These are phyloP conservation scores for Etheostoma perlongum DNA, from an alignment of 2,797 vertebrate genomes.

Conservation along the genomic window DNA sequence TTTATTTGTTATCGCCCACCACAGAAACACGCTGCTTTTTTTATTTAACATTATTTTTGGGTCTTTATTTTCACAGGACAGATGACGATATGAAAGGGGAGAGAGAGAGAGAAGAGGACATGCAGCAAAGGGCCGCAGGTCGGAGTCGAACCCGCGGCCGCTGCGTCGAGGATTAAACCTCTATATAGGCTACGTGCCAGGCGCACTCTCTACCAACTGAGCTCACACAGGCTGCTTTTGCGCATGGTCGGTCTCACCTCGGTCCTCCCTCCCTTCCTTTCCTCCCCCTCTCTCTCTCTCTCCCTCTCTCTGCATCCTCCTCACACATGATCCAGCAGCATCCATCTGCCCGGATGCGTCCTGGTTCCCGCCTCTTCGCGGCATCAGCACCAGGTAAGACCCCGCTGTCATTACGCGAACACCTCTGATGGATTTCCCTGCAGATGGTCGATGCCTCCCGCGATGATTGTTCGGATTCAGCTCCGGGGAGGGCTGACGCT, in stretches of 20 bases:
- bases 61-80: no score
- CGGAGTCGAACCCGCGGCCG: no score
- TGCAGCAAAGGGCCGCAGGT: no score
- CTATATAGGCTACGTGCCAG: no score
- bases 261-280: background rate
- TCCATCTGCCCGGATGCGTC: constrained; percentile 52
- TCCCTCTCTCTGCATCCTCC: constrained; percentile 5
- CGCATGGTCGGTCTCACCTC: constrained; percentile 66
- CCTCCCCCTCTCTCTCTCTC: background rate
- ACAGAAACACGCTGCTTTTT: no score
- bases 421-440: background rate
- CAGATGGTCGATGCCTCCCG: background rate
- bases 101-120: no score
- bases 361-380: constrained; percentile 30
- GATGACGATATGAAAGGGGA: no score
- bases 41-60: no score
- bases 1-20: no score
- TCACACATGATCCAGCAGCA: constrained; percentile 45
- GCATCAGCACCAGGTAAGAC: constrained; percentile 62
- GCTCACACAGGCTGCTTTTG: constrained; percentile 34
- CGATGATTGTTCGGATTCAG: background rate
- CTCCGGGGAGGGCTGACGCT: constrained; percentile 22
- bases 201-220: no score
- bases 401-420: background rate
- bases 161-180: no score